Evolutionary conservation across 2,113 vertebrate species (phyloP), one percentile per base, ranked within the genome.

Genomic region (Laticauda laticaudata): DNA sequence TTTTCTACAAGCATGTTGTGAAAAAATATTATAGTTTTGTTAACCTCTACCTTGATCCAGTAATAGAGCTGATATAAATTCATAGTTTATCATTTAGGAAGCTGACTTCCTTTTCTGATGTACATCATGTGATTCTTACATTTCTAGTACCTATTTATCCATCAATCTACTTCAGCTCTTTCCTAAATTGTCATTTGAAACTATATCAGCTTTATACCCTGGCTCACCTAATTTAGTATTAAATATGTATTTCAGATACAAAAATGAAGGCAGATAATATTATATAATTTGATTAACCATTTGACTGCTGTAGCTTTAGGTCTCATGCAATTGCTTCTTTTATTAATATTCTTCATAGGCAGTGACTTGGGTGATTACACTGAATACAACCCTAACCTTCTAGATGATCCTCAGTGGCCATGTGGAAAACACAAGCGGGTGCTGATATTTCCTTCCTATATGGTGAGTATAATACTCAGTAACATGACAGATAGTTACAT

Each of bases 351-450:
- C 11, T 95, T 96, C 92, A 4, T 94, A 99, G 99, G 99, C 95
- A 99, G 98, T 1, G 99, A 99, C 93, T 95, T 98, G 91, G 98
- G 97, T 94, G 99, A 99, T 94, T 98, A 98, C 75, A 96, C 97
- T 81, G 99, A 99, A 93, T 99, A 99, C 0, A 98, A 99, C 96
- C 99, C 99, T 34, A 99, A 99, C 96, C 98, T 99, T 94, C 97
- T 99, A 97, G 99, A 99, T 89, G 99, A 99, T 97, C 99, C 99
- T 0, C 99, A 99, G 96, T 99, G 99, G 99, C 99, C 99, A 4
- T 99, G 99, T 95, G 99, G 99, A 94, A 99, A 99, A 96, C 99
- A 99, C 97, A 99, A 99, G 95, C 96, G 99, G 93, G 99, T 99
- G 93, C 98, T 99, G 95, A 99, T 99, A 97, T 99, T 99, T 94